phyloP scores from a whole-genome alignment of 2,888 invertebrate species.

The Pecten maximus region DNA sequence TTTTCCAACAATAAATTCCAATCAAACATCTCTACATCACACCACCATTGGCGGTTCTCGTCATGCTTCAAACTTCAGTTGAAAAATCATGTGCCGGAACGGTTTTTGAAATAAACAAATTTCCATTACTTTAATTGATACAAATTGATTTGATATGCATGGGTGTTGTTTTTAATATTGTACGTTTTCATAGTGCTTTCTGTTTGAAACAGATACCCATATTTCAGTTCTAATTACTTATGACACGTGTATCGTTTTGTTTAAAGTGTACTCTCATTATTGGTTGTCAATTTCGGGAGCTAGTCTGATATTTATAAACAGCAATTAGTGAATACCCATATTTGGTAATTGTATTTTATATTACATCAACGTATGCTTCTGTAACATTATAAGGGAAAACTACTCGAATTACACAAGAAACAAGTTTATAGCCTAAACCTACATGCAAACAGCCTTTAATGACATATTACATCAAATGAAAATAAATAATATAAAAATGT shows the following conservation, averaged over 20 bases:
- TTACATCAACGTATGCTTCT: neutral
- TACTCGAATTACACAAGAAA: neutral
- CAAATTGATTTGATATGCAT: slow-evolving; percentile 14
- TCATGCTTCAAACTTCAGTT: slow-evolving; percentile 23
- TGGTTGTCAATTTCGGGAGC: neutral
- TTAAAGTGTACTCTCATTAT: slow-evolving; percentile 9
- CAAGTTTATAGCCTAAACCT: neutral
- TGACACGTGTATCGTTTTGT: neutral
- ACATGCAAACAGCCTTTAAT: neutral
- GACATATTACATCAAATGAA: slow-evolving; percentile 11
- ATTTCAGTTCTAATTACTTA: slow-evolving; percentile 24
- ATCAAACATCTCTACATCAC: neutral
- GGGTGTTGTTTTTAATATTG: neutral
- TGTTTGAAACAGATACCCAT: neutral
- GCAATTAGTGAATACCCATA: slow-evolving; percentile 15
- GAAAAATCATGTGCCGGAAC: slow-evolving; percentile 27
- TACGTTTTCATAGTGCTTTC: neutral
- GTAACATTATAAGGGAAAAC: neutral
- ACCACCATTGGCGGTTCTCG: neutral
- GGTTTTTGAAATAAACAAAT: slow-evolving; percentile 29
- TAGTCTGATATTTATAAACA: neutral
- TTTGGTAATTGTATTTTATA: slow-evolving; percentile 18
- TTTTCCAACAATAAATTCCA: neutral
- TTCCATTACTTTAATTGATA: slow-evolving; percentile 22
- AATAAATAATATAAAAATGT: slow-evolving; percentile 35